phyloP scores from a whole-genome alignment of 2,113 vertebrate species.

The Gopherus evgoodei region DNA sequence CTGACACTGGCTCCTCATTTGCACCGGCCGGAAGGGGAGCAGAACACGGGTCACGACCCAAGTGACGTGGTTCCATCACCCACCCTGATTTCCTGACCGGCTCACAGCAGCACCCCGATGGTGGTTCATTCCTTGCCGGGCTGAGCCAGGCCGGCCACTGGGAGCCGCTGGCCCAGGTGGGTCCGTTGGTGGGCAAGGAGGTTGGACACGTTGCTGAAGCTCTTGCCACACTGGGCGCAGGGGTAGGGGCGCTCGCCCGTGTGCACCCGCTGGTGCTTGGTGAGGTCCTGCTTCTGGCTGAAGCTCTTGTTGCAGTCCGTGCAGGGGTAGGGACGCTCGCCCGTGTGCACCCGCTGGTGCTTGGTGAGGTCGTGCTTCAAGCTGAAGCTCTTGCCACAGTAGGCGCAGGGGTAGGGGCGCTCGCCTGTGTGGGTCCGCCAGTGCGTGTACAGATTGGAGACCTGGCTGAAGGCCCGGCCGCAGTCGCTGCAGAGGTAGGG shows the following conservation, averaged over 20 bases:
- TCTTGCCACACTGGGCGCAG: not conserved
- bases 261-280: constrained; percentile 70
- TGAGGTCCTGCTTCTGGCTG: constrained; percentile 71
- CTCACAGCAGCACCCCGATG: not conserved
- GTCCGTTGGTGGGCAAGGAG: constrained; percentile 60
- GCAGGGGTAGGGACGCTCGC: constrained; percentile 63
- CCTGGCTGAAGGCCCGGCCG: not conserved
- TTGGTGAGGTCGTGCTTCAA: constrained; percentile 68
- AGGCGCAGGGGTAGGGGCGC: constrained; percentile 4
- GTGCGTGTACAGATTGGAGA: constrained; percentile 57
- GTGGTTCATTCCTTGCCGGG: not conserved
- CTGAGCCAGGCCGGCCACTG: not conserved
- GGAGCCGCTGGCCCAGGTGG: not conserved
- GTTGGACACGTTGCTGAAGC: constrained; percentile 63
- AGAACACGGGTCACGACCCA: no score
- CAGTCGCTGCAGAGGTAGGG: constrained; percentile 48
- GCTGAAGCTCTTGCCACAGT: constrained; percentile 63
- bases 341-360: constrained; percentile 68
- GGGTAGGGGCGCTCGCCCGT: constrained; percentile 59
- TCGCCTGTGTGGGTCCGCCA: constrained; percentile 29
- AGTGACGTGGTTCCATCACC: not conserved
- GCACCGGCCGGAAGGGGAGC: not conserved
- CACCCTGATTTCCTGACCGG: not conserved
- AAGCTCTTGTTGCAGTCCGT: constrained; percentile 67
- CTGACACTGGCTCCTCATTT: not conserved